Base-by-base conservation (phyloP, 2,113 vertebrate genomes). In the Todiramphus saurophagus region DNA sequence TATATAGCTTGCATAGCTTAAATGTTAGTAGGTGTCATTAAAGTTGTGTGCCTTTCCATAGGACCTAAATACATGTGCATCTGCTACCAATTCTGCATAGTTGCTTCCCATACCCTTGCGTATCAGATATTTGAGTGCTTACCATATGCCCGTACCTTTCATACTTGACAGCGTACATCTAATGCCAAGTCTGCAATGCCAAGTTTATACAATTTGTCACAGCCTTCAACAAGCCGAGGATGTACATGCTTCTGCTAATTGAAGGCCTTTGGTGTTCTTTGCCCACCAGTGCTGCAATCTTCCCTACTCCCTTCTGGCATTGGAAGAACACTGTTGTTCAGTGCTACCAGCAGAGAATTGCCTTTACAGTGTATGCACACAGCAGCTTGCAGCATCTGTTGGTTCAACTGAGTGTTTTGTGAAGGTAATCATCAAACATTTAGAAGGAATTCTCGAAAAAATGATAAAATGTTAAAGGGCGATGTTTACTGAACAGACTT, bases 101-200 rank as follows among this genome's bases (percentile, higher is more conserved):
- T 15, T 70, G 1, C 53, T 92, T 78, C 66, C 51, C 69, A 87
- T 62, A 39, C 48, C 44, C 81, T 76, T 12, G 31, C 76, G 89
- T 78, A 72, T 10, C 60, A 90, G 72, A 89, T 87, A 76, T 74
- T 51, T 92, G 89, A 78, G 72, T 68, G 51, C 56, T 87, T 10
- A 60, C 93, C 95, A 92, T 92, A 90, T 95, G 96, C 69, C 69
- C 50, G 53, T 11, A 69, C 80, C 76, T 92, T 67, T 90, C 84
- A 79, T 51, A 63, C 37, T 44, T 94, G 76, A 89, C 94, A 96
- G 92, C 44, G 21, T 27, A 6, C 9, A 10, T 10, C 6, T 20
- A 62, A 20, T 7, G 68, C 88, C 89, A 81, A 83, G 37, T 51
- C 63, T 24, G 28, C n/a, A 5, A 51, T 35, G 75, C 83, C 82